These are phyloP conservation scores for Crenichthys baileyi DNA, from an alignment of 2,797 vertebrate genomes.

Conservation along the genomic window DNA sequence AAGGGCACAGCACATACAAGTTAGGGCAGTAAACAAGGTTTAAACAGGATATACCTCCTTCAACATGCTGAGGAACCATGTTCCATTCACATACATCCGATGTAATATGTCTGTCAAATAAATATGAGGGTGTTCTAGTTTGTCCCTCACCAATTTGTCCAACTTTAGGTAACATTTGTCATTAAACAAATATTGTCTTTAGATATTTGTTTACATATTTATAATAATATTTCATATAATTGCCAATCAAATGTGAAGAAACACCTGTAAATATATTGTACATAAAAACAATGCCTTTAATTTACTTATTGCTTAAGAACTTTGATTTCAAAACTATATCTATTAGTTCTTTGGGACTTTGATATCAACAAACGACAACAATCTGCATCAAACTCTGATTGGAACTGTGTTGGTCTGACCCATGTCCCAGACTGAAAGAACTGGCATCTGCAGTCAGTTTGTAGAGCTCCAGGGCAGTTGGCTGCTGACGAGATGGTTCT, in stretches of 20 bases:
- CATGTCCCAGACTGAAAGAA: conserved; percentile 40
- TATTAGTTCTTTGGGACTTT: not conserved
- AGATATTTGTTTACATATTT: not conserved
- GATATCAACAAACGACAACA: conserved; percentile 4
- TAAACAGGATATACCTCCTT: not conserved
- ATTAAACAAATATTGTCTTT: not conserved
- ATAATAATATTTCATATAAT: too few relatives aligned
- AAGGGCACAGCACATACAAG: not conserved
- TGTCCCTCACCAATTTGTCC: not conserved
- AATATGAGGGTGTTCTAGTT: not conserved
- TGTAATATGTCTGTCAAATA: not conserved
- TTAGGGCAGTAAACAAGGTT: not conserved
- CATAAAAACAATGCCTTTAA: too few relatives aligned
- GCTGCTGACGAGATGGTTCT: conserved; percentile 53
- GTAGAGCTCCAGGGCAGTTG: conserved; percentile 57
- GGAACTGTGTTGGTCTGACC: conserved; percentile 47
- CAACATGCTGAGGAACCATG: not conserved
- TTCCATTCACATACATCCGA: too few relatives aligned
- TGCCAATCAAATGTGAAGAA: too few relatives aligned
- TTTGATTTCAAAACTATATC: too few relatives aligned
- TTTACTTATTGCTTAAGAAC: too few relatives aligned
- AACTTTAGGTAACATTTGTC: not conserved
- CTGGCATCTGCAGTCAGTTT: conserved; percentile 36
- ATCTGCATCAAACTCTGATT: conserved; percentile 31
- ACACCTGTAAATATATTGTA: too few relatives aligned